phyloP scores from a whole-genome alignment of 2,113 vertebrate species.

The Phalacrocorax aristotelis region DNA sequence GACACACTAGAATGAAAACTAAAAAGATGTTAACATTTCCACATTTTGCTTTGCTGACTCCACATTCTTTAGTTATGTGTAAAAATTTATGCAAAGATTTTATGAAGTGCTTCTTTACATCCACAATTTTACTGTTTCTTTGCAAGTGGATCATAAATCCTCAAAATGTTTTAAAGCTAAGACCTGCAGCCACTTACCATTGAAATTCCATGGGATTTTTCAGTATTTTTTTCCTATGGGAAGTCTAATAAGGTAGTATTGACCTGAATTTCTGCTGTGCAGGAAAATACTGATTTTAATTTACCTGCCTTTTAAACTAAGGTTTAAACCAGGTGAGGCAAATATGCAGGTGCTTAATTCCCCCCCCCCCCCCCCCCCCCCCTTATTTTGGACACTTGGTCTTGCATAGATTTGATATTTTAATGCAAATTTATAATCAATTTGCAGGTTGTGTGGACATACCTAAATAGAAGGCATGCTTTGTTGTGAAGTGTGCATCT shows the following conservation, averaged over 20 bases:
- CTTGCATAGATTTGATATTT: not conserved
- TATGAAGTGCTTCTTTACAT: slow-evolving; percentile 24
- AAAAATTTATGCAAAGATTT: slow-evolving; percentile 23
- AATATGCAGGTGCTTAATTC: not conserved
- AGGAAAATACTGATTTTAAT: not conserved
- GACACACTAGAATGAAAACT: not conserved
- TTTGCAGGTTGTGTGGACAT: not conserved
- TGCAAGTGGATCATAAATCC: slow-evolving; percentile 30
- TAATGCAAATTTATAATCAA: not conserved
- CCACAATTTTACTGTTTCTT: slow-evolving; percentile 28
- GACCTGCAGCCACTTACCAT: not conserved
- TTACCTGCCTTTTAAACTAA: not conserved
- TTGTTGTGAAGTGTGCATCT: not conserved
- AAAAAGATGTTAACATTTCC: not conserved
- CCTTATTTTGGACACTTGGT: not conserved
- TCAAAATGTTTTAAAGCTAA: not conserved
- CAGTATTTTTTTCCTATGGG: not conserved
- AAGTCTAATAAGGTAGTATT: not conserved
- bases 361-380: rapidly evolving
- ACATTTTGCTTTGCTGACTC: slow-evolving; percentile 15
- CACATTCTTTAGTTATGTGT: not conserved
- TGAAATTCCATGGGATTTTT: not conserved
- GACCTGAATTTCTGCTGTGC: not conserved
- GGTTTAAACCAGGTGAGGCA: not conserved
- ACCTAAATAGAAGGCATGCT: not conserved